Base-by-base conservation (phyloP, 2,797 vertebrate genomes). In the Mormyrus hasselquistii region DNA sequence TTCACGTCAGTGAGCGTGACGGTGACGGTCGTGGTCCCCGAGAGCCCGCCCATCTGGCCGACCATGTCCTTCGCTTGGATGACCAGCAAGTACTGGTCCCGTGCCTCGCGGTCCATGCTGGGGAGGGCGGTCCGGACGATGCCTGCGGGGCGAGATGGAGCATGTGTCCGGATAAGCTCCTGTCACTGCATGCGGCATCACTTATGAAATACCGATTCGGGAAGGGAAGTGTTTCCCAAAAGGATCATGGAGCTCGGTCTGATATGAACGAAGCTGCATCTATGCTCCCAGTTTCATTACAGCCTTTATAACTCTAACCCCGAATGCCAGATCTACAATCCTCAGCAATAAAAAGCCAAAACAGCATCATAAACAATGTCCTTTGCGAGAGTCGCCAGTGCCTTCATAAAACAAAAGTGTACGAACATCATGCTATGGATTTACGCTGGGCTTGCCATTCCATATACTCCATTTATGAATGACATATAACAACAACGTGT, bases 11-110 rank as follows among this genome's bases (percentile, higher is more conserved):
- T 97, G 90, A 99, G 94, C 4, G 94, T 97, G 90, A 99, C 97
- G 0, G 97, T 98, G 87, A 99, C 97, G 0, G 97, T 95, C 0
- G 98, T 98, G 10, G 97, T 99, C 65, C 98, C 98, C 2, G 98
- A 97, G 34, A 98, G 95, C 59, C 97, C 97, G 7, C 98, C 98
- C 90, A 97, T 97, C 94, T 98, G 97, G 88, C 98, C 98, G 90
- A 97, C 96, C 98, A 99, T 98, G 94, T 99, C 98, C 92, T 97
- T 98, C 91, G 98, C 98, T 92, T 98, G 97, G 91, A 99, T 96
- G 73, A 99, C 96, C 89, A 99, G 92, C 87, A 98, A 94, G 91
- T 97, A 98, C 87, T 95, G 96, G 90, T 98, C 98, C 92, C 95
- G 96, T 73, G 95, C 94, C 94, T 99, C 98, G 89, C 98, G 96